A percentile compares a stretch with the other conserved stretches of the same genome.
phyloP scores from a whole-genome alignment of 2,113 vertebrate genomes.

The Istiophorus platypterus region DNA sequence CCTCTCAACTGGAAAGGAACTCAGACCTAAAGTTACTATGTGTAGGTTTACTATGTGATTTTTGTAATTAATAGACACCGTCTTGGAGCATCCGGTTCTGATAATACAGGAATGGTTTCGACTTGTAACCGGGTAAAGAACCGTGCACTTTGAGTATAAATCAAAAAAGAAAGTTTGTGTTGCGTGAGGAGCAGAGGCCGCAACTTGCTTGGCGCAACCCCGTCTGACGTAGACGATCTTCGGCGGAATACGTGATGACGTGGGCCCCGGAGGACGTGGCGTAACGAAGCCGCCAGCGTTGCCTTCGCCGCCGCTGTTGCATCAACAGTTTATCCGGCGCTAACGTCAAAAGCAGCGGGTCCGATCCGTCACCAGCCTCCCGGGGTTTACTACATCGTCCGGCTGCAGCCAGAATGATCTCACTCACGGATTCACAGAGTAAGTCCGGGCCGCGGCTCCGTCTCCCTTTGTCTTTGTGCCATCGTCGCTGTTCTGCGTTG shows the following conservation, averaged over 20 bases:
- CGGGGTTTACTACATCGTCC: not conserved
- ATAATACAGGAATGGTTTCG: too few relatives aligned
- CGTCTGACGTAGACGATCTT: constrained; percentile 61
- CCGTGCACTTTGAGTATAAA: too few relatives aligned
- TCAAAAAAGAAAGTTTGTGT: too few relatives aligned
- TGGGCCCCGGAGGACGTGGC: constrained; percentile 54
- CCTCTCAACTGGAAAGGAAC: too few relatives aligned
- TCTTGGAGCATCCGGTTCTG: too few relatives aligned
- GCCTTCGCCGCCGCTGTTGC: constrained; percentile 10
- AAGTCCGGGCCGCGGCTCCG: constrained; percentile 68
- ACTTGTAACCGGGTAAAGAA: too few relatives aligned
- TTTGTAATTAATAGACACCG: too few relatives aligned
- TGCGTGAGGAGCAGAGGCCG: too few relatives aligned
- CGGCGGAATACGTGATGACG: constrained; percentile 14
- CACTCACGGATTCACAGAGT: constrained; percentile 94
- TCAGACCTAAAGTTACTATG: too few relatives aligned
- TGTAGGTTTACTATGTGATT: too few relatives aligned
- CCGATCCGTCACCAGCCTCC: not conserved
- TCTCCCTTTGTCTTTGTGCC: constrained; percentile 23
- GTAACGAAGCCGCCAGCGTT: constrained; percentile 44
- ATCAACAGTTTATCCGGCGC: constrained; percentile 29
- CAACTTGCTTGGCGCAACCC: too few relatives aligned
- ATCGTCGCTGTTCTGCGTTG: not conserved
- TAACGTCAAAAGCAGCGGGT: not conserved
- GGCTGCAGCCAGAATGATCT: constrained; percentile 86